phyloP scores from a whole-genome alignment of 2,797 vertebrate species.

The Valencia hispanica region DNA sequence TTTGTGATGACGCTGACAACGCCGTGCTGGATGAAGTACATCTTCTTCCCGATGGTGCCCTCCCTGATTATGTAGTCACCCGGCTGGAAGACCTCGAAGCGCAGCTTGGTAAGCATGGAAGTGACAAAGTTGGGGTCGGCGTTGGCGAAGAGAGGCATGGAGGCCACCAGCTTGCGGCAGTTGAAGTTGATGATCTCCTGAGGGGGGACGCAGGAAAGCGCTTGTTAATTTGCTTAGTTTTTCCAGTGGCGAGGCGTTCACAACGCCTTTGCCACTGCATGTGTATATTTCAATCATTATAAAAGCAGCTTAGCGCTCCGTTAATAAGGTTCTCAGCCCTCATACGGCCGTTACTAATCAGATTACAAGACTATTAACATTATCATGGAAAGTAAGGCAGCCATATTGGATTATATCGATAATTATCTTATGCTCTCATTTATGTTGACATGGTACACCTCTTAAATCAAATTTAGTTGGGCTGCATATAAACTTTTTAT shows the following conservation, averaged over 20 bases:
- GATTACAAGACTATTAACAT: constrained; percentile 70
- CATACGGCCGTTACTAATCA: constrained; percentile 63
- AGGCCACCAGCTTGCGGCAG: constrained; percentile 96
- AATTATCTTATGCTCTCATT: constrained; percentile 39
- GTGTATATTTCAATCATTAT: constrained; percentile 59
- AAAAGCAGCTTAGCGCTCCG: constrained; percentile 64
- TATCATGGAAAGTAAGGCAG: constrained; percentile 50
- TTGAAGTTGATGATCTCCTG: constrained; percentile 99
- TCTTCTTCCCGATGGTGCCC: constrained; percentile 96
- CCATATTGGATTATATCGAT: constrained; percentile 53
- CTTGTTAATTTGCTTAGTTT: not conserved
- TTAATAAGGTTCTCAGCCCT: constrained; percentile 63
- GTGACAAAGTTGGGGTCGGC: constrained; percentile 99
- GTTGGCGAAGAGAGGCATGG: constrained; percentile 98
- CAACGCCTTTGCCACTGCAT: constrained; percentile 11
- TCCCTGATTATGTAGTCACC: constrained; percentile 95
- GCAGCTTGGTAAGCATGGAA: constrained; percentile 96
- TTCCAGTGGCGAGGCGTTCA: not conserved
- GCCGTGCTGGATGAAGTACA: constrained; percentile 99
- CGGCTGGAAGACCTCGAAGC: constrained; percentile 96
- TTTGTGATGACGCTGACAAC: constrained; percentile 96
- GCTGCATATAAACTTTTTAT: not conserved
- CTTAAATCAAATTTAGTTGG: not conserved
- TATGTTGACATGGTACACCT: not conserved
- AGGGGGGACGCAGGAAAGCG: constrained; percentile 13